Percentiles rank a stretch among this genome's conserved stretches.
Evolutionary conservation across 2,113 vertebrate genomes (phyloP).

Genomic region (Bubalus kerabau): DNA sequence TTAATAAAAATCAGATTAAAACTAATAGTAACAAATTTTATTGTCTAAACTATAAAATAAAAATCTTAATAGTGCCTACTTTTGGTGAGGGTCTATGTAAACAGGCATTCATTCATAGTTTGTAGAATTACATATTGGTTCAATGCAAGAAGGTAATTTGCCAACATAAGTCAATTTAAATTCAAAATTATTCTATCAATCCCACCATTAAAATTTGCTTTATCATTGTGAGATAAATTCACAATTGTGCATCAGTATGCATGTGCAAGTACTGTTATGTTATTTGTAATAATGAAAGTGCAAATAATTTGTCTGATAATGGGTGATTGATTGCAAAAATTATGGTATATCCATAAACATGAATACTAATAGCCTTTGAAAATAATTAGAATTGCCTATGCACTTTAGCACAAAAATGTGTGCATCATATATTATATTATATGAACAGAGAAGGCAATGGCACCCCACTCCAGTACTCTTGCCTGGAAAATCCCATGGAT

Average conservation of each 20-base stretch:
- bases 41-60: neutral
- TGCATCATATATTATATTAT: neutral
- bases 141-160: neutral
- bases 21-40: neutral
- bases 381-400: neutral
- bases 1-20: neutral
- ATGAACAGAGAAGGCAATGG: too few species aligned
- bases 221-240: neutral
- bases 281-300: neutral
- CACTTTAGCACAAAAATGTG: neutral
- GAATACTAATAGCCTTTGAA: neutral
- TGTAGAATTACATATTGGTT: neutral
- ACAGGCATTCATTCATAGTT: neutral
- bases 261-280: neutral
- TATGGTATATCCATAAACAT: neutral
- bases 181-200: neutral
- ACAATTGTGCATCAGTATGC: neutral
- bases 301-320: neutral
- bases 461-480: too few species aligned
- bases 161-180: neutral
- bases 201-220: neutral
- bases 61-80: neutral
- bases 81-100: neutral
- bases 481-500: too few species aligned
- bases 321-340: neutral